phyloP scores from a whole-genome alignment of 2,888 invertebrate species.

The Drosophila suboccidentalis region DNA sequence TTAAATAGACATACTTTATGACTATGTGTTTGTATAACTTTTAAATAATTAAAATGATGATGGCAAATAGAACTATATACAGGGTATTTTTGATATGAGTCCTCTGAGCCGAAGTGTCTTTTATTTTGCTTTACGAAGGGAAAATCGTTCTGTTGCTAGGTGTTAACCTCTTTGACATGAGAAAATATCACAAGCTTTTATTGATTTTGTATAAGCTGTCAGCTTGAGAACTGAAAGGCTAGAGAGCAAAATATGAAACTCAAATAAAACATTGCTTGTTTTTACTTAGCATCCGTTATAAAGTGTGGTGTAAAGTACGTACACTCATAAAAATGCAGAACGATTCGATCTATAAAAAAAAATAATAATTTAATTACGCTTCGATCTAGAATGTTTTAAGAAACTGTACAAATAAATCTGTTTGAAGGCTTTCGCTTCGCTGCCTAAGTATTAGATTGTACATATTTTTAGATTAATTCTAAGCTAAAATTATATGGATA shows the following conservation, averaged over 20 bases:
- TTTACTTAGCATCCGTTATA: conserved; percentile 31
- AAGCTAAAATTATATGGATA: no score
- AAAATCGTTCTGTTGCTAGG: conserved; percentile 52
- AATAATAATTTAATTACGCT: no score
- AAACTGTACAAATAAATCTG: no score
- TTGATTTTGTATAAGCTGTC: conserved; percentile 70
- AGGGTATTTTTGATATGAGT: not conserved
- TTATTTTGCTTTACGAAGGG: conserved; percentile 14
- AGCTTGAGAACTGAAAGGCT: conserved; percentile 5
- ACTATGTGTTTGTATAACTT: no score
- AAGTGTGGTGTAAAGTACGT: not conserved
- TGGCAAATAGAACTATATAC: not conserved
- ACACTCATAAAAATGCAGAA: no score
- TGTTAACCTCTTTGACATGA: conserved; percentile 72
- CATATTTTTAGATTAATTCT: no score
- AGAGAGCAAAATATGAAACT: conserved; percentile 49
- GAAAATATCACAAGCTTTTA: conserved; percentile 50
- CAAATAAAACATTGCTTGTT: conserved; percentile 48
- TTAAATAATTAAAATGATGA: not conserved
- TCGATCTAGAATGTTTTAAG: no score
- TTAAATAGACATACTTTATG: not conserved
- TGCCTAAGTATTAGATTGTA: no score
- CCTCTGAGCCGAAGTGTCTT: no score
- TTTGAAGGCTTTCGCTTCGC: no score
- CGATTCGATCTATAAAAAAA: no score